A percentile compares a stretch with the other conserved stretches of the same genome.
These are phyloP conservation scores for Tapirus terrestris DNA, from an alignment of 2,113 vertebrate species.

Conservation along the genomic window DNA sequence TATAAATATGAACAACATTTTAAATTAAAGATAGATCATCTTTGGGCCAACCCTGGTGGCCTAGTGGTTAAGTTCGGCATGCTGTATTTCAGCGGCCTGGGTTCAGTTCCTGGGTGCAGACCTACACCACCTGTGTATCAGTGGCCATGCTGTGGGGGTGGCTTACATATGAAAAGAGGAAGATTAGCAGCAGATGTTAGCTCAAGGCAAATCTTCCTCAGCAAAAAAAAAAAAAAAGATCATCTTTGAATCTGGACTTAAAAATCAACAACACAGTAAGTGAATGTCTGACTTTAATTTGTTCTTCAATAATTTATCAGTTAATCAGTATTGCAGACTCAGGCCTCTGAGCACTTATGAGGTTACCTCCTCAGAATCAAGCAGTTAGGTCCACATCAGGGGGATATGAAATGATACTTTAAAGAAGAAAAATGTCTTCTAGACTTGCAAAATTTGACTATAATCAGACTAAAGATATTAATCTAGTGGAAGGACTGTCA, in stretches of 20 bases:
- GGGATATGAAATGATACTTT: not conserved
- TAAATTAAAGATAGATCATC: constrained; percentile 6
- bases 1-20: not conserved
- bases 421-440: not conserved
- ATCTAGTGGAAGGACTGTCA: not conserved
- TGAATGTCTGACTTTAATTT: not conserved
- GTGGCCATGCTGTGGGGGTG: too few species aligned
- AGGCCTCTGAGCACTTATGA: not conserved
- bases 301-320: constrained; percentile 39
- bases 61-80: too few species aligned
- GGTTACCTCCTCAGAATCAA: not conserved
- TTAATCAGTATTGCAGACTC: not conserved
- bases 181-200: too few species aligned
- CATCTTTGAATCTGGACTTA: constrained; percentile 29
- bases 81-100: too few species aligned
- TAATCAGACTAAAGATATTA: not conserved
- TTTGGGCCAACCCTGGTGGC: not conserved
- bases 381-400: not conserved
- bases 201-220: too few species aligned
- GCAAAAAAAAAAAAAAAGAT: not conserved
- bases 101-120: too few species aligned
- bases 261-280: not conserved
- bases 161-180: too few species aligned
- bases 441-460: not conserved
- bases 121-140: too few species aligned